Evolutionary conservation across 2,888 invertebrate species (phyloP).

Genomic region (Sicus ferrugineus): DNA sequence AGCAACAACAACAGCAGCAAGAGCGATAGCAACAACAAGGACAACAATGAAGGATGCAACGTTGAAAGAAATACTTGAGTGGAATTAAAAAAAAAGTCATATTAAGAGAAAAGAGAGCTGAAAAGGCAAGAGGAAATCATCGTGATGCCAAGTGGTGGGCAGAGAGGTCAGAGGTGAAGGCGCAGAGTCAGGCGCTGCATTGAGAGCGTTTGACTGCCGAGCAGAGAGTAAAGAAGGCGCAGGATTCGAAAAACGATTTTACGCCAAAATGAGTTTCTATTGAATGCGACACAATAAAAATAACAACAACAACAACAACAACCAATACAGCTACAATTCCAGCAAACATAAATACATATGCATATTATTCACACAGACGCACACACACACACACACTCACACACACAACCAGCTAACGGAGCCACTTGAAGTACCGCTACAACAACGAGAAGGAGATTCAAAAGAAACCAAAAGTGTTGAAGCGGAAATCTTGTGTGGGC

Average conservation of each 20-base stretch:
- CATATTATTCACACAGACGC: too few relatives aligned
- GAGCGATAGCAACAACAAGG: neutral
- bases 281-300: conserved; percentile 9
- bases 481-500: conserved; percentile 19
- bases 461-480: conserved; percentile 29
- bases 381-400: too few relatives aligned
- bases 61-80: too few relatives aligned
- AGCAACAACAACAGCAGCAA: neutral
- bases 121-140: neutral
- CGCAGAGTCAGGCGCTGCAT: neutral
- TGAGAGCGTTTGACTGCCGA: neutral
- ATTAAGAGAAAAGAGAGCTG: neutral
- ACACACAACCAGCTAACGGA: too few relatives aligned
- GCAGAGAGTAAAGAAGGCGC: neutral
- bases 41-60: neutral
- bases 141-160: neutral
- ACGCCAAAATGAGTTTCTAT: conserved; percentile 27
- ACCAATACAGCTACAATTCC: neutral
- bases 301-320: conserved; percentile 1
- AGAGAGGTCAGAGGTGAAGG: neutral
- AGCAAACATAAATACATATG: neutral
- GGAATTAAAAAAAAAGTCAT: neutral
- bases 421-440: neutral
- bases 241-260: conserved; percentile 23
- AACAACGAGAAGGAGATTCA: neutral